Percentiles rank a stretch among this genome's conserved stretches.
Evolutionary conservation across 2,888 invertebrate species (phyloP).

Genomic region (Cheilosia soror): DNA sequence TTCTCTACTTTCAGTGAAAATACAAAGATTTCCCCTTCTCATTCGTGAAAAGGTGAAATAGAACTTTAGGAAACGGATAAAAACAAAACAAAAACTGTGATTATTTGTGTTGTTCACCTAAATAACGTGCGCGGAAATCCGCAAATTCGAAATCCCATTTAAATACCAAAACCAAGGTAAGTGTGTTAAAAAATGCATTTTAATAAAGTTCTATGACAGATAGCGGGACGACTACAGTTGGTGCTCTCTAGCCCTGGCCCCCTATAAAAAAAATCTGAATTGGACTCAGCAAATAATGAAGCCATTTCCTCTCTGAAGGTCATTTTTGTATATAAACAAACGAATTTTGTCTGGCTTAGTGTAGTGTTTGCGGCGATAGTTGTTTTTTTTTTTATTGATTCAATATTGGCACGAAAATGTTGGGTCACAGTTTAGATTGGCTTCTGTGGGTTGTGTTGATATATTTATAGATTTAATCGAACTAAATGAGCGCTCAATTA

Average conservation of each 20-base stretch:
- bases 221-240: not conserved
- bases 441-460: conserved; percentile 10
- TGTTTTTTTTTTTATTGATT: conserved; percentile 42
- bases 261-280: not conserved
- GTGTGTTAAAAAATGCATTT: conserved; percentile 16
- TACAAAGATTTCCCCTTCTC: conserved; percentile 63
- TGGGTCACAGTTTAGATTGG: conserved; percentile 20
- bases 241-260: conserved; percentile 12
- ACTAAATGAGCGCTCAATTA: conserved; percentile 14
- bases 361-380: not conserved
- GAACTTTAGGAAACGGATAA: conserved; percentile 31
- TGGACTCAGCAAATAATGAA: not conserved
- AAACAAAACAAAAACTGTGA: conserved; percentile 28
- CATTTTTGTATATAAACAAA: conserved; percentile 54
- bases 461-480: conserved; percentile 48
- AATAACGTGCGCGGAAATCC: conserved; percentile 59
- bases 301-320: conserved; percentile 37
- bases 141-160: conserved; percentile 63
- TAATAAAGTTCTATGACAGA: not conserved
- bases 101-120: conserved; percentile 53
- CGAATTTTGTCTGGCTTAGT: not conserved
- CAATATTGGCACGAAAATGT: conserved; percentile 21
- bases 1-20: conserved; percentile 60
- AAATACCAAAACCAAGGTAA: conserved; percentile 62
- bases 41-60: conserved; percentile 69